Evolutionary conservation across 2,797 vertebrate genomes (phyloP).

Genomic region (Gobionotothen gibberifrons): DNA sequence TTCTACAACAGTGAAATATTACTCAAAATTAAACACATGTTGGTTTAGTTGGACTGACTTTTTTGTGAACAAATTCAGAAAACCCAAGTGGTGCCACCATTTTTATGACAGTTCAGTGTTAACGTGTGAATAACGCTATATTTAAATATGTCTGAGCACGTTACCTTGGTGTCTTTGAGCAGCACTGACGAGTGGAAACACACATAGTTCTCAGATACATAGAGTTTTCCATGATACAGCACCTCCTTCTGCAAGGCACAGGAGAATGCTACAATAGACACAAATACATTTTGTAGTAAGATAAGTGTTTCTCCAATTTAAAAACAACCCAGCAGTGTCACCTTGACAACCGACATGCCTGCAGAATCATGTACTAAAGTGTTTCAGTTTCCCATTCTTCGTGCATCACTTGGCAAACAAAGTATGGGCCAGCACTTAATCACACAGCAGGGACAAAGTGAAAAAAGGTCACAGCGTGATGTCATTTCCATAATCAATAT

Average conservation of each 20-base stretch:
- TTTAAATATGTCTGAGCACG: fast-evolving
- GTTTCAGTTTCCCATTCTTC: constrained; percentile 17
- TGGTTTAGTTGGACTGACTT: neutral
- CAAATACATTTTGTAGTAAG: neutral
- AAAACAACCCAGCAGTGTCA: constrained; percentile 1
- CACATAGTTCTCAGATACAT: constrained; percentile 78
- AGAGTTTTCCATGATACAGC: constrained; percentile 88
- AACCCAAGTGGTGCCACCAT: neutral
- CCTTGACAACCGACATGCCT: constrained; percentile 8
- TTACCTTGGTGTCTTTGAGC: constrained; percentile 89
- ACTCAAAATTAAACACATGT: neutral
- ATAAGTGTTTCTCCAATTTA: neutral
- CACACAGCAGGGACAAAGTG: constrained; percentile 19
- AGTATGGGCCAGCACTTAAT: constrained; percentile 20
- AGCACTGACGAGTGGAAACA: constrained; percentile 89
- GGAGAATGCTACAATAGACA: constrained; percentile 77
- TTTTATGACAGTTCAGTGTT: neutral
- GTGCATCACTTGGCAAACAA: constrained; percentile 20
- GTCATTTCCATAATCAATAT: constrained; percentile 50
- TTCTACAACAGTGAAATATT: neutral
- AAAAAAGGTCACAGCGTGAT: constrained; percentile 28
- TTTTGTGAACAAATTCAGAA: neutral
- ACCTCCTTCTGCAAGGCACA: constrained; percentile 89
- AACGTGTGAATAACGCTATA: neutral
- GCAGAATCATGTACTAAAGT: constrained; percentile 28